Evolutionary conservation across 2,888 invertebrate species (phyloP), one percentile per base, ranked within the genome.

Genomic region (Drosophila subquinaria): DNA sequence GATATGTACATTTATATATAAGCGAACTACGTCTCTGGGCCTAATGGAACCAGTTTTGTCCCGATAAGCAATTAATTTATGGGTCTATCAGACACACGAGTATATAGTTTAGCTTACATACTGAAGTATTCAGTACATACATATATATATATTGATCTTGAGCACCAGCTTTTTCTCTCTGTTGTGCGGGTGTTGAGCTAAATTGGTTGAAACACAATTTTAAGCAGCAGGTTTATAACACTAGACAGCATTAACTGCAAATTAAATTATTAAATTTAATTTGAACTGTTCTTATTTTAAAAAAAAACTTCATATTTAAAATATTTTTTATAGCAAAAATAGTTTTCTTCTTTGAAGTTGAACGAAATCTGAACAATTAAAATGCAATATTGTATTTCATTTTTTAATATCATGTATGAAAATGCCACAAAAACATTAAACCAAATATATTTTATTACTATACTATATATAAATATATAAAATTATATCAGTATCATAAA

Each of bases 11-110:
- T 36, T 36, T 36, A 65, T 42, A 17, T 50, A 50, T 50, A 8
- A 35, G 11, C 50, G 9, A 13, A 35, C 70, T 55, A 38, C 59
- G 17, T 56, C 48, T 47, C 48, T 33, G 45, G 50, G 53, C 64
- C 84, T 89, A 89, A 86, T 86, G 88, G 90, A 89, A 86, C 86
- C 88, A 88, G 86, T 89, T 89, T 73, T 38, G 50, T 2, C 23
- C 48, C 64, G 89, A 88, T 83, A 83, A 86, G 57, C 89, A 73
- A 63, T 78, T 73, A 80, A 83, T 83, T 88, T 88, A 83, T 86
- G 77, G 82, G 61, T 67, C 79, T 69, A 71, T 81, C 66, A 57
- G 48, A 30, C 27, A 15, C 65, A 65, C 52, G 52, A 52, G 52
- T 43, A 13, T 57, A 50, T 43, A 27, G 13, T 10, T 23, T 35